Evolutionary conservation across 2,888 invertebrate species (phyloP), one percentile per base, ranked within the genome.

Genomic region (Hemistola chrysoprasaria): DNA sequence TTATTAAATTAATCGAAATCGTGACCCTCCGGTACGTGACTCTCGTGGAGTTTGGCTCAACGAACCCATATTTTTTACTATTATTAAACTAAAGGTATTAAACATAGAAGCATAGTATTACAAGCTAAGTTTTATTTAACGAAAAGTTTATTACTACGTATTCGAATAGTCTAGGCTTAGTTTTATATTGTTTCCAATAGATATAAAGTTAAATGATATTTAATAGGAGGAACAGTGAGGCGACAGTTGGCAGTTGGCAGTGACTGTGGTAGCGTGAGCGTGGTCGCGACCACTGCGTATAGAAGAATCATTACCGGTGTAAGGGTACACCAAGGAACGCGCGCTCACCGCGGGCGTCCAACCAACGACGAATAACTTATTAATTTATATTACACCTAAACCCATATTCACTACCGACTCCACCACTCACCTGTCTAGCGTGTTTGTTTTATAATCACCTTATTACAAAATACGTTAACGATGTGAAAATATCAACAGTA

Each of bases 401-500:
- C 68, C 33, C 71, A 77, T 72, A 77, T 72, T 66, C 75, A 82
- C 72, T 72, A 62, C 77, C 70, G 66, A 69, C 73, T 69, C 71
- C 63, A 73, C 71, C 63, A 73, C 71, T 80, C 83, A 84, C 81
- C 85, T 87, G 87, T 83, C 84, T 78, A 74, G 68, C 71, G 55
- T 80, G 77, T 85, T 85, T 82, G 75, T 78, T 85, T 80, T 74
- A 78, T 80, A 80, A 81, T 74, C 63, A 66, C 67, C 71, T 73
- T 71, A 72, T 71, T 71, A 74, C 67, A 62, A 69, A 73, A 78
- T 76, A 74, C 65, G 70, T 80, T 84, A 83, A 87, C 78, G 81
- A 85, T 70, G 81, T 81, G 80, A 84, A 85, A 86, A 84, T 79
- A 83, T 82, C 73, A 80, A 78, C 76, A 76, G 71, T 79, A 79